These are phyloP conservation scores for Cottoperca gobio DNA, from an alignment of 2,797 vertebrate species.

Conservation along the genomic window DNA sequence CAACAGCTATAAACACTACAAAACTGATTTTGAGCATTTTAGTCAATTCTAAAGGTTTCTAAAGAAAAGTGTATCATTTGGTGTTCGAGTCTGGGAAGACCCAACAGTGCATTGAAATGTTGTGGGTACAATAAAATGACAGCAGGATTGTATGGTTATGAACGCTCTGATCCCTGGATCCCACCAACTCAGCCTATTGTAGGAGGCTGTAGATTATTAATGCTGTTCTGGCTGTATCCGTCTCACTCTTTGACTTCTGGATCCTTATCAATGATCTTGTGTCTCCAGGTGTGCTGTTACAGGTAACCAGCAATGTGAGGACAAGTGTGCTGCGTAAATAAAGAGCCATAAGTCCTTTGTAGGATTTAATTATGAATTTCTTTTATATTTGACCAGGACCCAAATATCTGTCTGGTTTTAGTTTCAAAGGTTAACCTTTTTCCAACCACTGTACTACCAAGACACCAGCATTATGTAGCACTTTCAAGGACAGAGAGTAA, in stretches of 20 bases:
- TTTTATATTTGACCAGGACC: background rate
- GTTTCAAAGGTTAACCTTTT: background rate
- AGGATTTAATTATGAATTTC: background rate
- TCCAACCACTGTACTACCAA: too few relatives aligned
- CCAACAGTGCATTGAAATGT: too few relatives aligned
- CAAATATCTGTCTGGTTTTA: background rate
- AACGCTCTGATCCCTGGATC: too few relatives aligned
- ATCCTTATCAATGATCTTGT: conserved; percentile 4
- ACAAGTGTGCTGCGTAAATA: background rate
- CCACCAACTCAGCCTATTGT: background rate
- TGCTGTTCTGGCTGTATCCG: conserved; percentile 1
- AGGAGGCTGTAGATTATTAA: conserved; percentile 7
- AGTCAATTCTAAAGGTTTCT: too few relatives aligned
- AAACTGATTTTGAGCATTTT: too few relatives aligned
- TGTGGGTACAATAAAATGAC: too few relatives aligned
- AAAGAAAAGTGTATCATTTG: too few relatives aligned
- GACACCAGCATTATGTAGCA: too few relatives aligned
- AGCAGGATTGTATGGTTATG: too few relatives aligned
- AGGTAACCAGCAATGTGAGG: background rate
- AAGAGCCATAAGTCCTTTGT: background rate
- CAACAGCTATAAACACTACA: too few relatives aligned
- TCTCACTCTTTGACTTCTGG: background rate
- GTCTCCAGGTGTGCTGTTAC: conserved; percentile 16
- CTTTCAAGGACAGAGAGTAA: too few relatives aligned
- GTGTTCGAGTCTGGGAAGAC: too few relatives aligned